Conservation (phyloP, 2,797 vertebrate species). For the Schizothorax lantsangensis region DNA sequence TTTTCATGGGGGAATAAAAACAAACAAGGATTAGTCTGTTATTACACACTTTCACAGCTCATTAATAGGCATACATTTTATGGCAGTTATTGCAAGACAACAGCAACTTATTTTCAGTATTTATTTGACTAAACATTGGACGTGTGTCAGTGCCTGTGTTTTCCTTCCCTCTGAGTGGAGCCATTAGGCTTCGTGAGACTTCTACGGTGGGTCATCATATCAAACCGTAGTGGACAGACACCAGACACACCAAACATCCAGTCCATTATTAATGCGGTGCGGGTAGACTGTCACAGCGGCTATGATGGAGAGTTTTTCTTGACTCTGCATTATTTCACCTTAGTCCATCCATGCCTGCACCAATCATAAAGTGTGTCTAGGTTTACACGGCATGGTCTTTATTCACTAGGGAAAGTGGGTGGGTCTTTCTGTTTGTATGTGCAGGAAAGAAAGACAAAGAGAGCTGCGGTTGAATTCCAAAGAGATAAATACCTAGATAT, state of each 20-base stretch:
- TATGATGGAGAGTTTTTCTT: slow-evolving; percentile 37
- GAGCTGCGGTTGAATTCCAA: slow-evolving; percentile 24
- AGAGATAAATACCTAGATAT: slow-evolving; percentile 55
- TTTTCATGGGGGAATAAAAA: slow-evolving; percentile 35
- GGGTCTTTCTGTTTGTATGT: slow-evolving; percentile 18
- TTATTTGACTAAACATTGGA: slow-evolving; percentile 38
- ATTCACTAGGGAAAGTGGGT: slow-evolving; percentile 15
- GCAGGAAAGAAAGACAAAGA: slow-evolving; percentile 12
- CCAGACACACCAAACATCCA: slow-evolving; percentile 22
- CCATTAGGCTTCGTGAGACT: slow-evolving; percentile 7
- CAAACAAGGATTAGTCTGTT: slow-evolving; percentile 53
- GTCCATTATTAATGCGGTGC: slow-evolving; percentile 13
- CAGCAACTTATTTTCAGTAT: slow-evolving; percentile 14
- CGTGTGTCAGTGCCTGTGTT: slow-evolving; percentile 17
- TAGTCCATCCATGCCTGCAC: slow-evolving; percentile 17
- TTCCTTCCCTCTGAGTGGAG: slow-evolving; percentile 28
- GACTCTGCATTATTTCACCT: slow-evolving; percentile 39
- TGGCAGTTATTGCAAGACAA: slow-evolving; percentile 51
- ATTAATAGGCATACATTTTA: slow-evolving; percentile 55
- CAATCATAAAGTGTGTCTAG: slow-evolving; percentile 40
- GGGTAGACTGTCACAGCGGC: slow-evolving; percentile 25
- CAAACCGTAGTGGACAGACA: slow-evolving; percentile 34
- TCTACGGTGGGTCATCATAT: slow-evolving; percentile 31
- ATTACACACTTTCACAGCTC: slow-evolving; percentile 59
- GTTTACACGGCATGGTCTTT: slow-evolving; percentile 32